A percentile compares a stretch with the other conserved stretches of the same genome.
Conservation (phyloP, 1,140 invertebrate genomes). For the Drosophila rhopaloa region DNA sequence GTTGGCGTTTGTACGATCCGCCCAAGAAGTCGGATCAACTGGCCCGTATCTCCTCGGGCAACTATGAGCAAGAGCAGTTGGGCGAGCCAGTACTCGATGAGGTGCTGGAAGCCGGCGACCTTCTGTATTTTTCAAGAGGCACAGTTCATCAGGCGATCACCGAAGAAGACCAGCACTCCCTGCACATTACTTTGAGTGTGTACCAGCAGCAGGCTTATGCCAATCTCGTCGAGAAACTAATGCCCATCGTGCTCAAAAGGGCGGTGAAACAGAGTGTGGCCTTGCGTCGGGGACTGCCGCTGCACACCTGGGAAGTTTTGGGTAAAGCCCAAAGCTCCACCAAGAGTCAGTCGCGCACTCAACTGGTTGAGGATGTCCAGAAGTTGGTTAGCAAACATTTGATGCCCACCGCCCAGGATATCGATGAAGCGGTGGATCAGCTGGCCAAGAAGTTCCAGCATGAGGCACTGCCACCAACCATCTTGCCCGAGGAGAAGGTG, state of each 20-base stretch:
- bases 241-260: slow-evolving; percentile 90
- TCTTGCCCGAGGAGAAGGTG: slow-evolving; percentile 88
- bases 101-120: slow-evolving; percentile 92
- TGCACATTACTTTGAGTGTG: slow-evolving; percentile 96
- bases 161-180: slow-evolving; percentile 90
- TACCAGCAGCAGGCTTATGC: slow-evolving; percentile 96
- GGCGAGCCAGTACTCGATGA: slow-evolving; percentile 92
- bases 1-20: slow-evolving; percentile 96
- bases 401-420: slow-evolving; percentile 86
- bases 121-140: slow-evolving; percentile 96
- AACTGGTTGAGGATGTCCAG: slow-evolving; percentile 87
- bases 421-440: slow-evolving; percentile 94
- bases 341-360: slow-evolving; percentile 85
- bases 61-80: slow-evolving; percentile 92
- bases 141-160: slow-evolving; percentile 96
- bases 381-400: slow-evolving; percentile 77
- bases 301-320: slow-evolving; percentile 90
- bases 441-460: slow-evolving; percentile 93
- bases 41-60: slow-evolving; percentile 92
- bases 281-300: slow-evolving; percentile 92
- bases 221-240: slow-evolving; percentile 93
- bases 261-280: slow-evolving; percentile 90
- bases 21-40: slow-evolving; percentile 87
- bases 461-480: slow-evolving; percentile 93
- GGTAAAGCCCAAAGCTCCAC: slow-evolving; percentile 88